phyloP scores from a whole-genome alignment of 2,797 vertebrate species.

The Tamandua tetradactyla region DNA sequence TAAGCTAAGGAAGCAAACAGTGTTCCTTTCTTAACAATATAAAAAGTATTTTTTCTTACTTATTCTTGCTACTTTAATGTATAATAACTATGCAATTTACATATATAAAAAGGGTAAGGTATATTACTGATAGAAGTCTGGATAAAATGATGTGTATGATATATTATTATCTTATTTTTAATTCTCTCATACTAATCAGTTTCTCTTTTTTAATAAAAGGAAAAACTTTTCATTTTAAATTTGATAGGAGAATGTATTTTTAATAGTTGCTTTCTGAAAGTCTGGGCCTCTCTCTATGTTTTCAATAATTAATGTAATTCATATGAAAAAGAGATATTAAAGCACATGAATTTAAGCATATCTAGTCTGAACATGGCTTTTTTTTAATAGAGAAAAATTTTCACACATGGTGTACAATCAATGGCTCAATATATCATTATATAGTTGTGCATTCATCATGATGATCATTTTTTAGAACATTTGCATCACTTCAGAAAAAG shows the following conservation, averaged over 20 bases:
- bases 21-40: not conserved
- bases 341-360: not conserved
- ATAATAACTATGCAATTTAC: not conserved
- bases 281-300: not conserved
- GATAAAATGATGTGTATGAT: slow-evolving; percentile 26
- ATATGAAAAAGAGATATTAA: slow-evolving; percentile 19
- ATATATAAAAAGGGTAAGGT: slow-evolving; percentile 16
- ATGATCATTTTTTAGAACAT: no score
- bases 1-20: not conserved
- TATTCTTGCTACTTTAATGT: slow-evolving; percentile 3
- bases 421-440: no score
- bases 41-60: not conserved
- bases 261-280: slow-evolving; percentile 18
- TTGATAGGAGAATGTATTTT: slow-evolving; percentile 1
- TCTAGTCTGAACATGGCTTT: not conserved
- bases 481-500: no score
- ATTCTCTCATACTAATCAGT: not conserved
- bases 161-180: slow-evolving; percentile 44
- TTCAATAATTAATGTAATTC: slow-evolving; percentile 38
- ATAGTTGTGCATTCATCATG: no score
- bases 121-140: not conserved
- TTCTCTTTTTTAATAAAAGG: slow-evolving; percentile 48
- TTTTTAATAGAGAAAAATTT: no score
- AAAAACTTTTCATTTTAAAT: slow-evolving; percentile 41
- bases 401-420: no score